phyloP scores from a whole-genome alignment of 2,888 invertebrate species.

The Ectemnius cavifrons region DNA sequence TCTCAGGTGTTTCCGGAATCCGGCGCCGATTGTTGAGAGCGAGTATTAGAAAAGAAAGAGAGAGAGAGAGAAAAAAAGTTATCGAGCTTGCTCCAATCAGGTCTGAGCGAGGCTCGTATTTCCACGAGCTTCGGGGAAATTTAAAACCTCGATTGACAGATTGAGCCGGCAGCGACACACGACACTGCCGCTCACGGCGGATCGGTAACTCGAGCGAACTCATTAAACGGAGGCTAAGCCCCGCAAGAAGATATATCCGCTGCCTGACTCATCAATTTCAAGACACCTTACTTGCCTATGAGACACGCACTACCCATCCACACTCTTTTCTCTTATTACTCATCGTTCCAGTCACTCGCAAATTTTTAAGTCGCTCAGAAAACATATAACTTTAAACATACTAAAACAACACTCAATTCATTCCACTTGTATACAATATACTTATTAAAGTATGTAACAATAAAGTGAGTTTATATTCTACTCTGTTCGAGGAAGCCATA shows the following conservation, averaged over 20 bases:
- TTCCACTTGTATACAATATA: too few species aligned
- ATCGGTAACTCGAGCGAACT: slow-evolving; percentile 51
- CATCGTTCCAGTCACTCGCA: too few species aligned
- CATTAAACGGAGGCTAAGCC: slow-evolving; percentile 33
- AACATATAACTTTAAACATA: too few species aligned
- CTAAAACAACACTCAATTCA: too few species aligned
- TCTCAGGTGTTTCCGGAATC: too few species aligned
- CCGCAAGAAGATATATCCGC: slow-evolving; percentile 56
- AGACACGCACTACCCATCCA: neutral
- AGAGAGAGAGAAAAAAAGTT: too few species aligned
- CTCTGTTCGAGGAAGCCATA: too few species aligned
- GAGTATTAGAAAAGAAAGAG: neutral
- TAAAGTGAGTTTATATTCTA: too few species aligned
- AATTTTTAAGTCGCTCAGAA: too few species aligned
- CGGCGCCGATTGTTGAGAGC: neutral
- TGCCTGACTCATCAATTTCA: slow-evolving; percentile 53
- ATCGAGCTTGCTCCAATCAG: slow-evolving; percentile 23
- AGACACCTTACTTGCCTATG: slow-evolving; percentile 44
- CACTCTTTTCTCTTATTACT: too few species aligned
- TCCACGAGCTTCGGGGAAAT: slow-evolving; percentile 40
- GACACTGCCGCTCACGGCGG: slow-evolving; percentile 19
- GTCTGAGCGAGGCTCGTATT: slow-evolving; percentile 27
- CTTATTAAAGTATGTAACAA: too few species aligned
- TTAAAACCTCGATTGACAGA: slow-evolving; percentile 35
- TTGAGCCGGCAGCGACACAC: slow-evolving; percentile 36